These are phyloP conservation scores for Toxonevra muliebris DNA, from an alignment of 2,888 invertebrate genomes.

Conservation along the genomic window DNA sequence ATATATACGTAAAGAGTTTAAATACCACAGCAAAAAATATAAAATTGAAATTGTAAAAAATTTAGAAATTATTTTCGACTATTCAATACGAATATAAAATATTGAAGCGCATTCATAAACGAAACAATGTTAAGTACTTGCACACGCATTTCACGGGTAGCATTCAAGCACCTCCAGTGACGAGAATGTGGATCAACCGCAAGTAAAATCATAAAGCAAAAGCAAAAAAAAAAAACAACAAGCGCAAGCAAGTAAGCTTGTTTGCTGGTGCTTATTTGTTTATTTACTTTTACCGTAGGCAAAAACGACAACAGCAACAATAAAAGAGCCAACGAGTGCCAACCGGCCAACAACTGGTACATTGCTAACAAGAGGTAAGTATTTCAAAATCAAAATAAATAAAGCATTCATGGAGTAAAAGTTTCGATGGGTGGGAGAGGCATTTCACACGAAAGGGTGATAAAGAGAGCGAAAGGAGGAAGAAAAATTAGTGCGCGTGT, in stretches of 20 bases:
- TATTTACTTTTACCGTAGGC: neutral
- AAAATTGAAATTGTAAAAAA: no score
- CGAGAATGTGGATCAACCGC: constrained; percentile 1
- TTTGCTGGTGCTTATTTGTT: neutral
- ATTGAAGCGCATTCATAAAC: neutral
- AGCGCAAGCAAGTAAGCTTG: neutral
- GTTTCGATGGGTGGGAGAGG: no score
- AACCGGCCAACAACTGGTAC: neutral
- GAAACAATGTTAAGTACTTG: neutral
- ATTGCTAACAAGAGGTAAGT: no score
- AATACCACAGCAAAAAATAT: no score
- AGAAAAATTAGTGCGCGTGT: neutral
- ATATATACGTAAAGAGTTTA: no score
- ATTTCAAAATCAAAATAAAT: no score
- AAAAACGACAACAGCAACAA: neutral
- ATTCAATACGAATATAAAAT: no score
- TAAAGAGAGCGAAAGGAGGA: no score
- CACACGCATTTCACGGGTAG: neutral
- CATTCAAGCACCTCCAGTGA: neutral
- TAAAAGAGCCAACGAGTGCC: neutral
- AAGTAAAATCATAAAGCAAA: neutral
- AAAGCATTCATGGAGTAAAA: no score
- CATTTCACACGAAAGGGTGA: no score
- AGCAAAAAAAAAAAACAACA: no score
- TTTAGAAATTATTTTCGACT: no score